Base-by-base conservation (phyloP, 1,140 invertebrate species). In the Zaprionus tsacasi region DNA sequence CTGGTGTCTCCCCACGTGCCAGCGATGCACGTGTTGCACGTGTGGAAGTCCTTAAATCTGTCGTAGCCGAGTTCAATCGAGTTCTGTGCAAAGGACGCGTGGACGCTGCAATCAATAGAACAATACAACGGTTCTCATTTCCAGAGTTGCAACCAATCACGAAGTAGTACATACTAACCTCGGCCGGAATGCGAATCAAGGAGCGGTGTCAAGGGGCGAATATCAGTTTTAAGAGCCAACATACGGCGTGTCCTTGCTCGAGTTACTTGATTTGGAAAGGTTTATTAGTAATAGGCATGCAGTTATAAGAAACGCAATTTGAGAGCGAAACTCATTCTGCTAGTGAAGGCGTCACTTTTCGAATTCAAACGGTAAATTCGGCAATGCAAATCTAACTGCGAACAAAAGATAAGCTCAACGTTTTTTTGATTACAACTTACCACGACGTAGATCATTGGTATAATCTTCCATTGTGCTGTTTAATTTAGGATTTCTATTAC, bases 181-280 rank as follows among this genome's bases (percentile, higher is more conserved):
- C 74, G 60, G 15, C 87, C 89, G 1, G 71, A 13, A 3, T 70
- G 61, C 8, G 57, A 7, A n/a, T 86, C 74, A 6, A 91, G 27
- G 30, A 70, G 61, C 0, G 91, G 91, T 1, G 91, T 91, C 25
- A 48, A 48, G 2, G 90, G 82, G n/a, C 91, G 76, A 45, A 64
- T 83, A 17, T 88, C 85, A 6, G 72, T 56, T 7, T 91, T 83
- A 50, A 76, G 68, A 45, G 59, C 60, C 33, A 72, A 92, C 63
- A 70, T 54, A 30, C 71, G 81, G 8, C 91, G 82, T 17, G 81
- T 78, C 10, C 83, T 73, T 6, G 87, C 78, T n/a, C 91, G 87
- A 11, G 91, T 91, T 8, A 82, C 91, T 55, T 50, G 5, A 50
- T 25, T 4, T 21, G 11, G 90, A 56, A 61, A 48, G 45, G 12